These are phyloP conservation scores for Heliangelus exortis DNA, from an alignment of 2,797 vertebrate genomes.

Conservation along the genomic window DNA sequence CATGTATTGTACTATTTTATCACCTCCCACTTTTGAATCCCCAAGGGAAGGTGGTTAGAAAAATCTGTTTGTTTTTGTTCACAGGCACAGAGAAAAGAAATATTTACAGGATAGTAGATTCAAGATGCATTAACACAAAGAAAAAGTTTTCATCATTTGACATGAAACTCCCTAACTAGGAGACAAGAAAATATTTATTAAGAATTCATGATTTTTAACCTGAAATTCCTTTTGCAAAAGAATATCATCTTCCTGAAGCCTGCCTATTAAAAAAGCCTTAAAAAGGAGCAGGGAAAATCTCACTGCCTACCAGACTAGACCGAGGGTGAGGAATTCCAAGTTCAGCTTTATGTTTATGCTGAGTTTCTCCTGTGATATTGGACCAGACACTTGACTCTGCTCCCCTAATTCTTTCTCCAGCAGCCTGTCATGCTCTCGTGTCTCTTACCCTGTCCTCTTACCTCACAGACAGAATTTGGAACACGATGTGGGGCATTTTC, in stretches of 20 bases:
- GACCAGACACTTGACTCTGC: not conserved
- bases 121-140: not conserved
- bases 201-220: not conserved
- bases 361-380: not conserved
- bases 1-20: not conserved
- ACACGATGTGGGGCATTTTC: not conserved
- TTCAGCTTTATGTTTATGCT: not conserved
- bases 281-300: not conserved
- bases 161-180: not conserved
- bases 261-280: not conserved
- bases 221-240: not conserved
- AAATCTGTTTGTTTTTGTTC: constrained; percentile 3
- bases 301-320: not conserved
- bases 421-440: not conserved
- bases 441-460: not conserved
- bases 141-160: not conserved
- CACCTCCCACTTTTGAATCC: not conserved
- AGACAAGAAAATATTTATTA: not conserved
- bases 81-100: not conserved
- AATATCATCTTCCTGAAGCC: not conserved
- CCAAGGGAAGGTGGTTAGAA: not conserved
- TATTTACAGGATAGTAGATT: not conserved
- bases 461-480: not conserved
- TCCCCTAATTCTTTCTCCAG: not conserved
- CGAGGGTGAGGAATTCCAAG: not conserved